Percentiles rank a stretch among this genome's conserved stretches.
phyloP scores from a whole-genome alignment of 2,888 invertebrate genomes.

The Brenthis hecate region DNA sequence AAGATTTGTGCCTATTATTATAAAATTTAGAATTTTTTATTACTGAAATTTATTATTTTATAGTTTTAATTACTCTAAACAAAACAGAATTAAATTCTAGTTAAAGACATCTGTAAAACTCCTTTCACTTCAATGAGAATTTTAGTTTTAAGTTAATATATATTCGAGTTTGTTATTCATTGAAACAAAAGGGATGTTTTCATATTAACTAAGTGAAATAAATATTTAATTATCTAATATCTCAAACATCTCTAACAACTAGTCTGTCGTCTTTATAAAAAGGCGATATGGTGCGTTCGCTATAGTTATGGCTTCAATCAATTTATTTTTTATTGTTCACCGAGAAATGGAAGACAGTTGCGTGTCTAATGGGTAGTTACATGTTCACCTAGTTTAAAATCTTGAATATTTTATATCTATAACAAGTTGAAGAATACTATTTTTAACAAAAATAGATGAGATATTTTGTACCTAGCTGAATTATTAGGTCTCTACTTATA shows the following conservation, averaged over 20 bases:
- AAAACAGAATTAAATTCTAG: background rate
- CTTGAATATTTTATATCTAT: background rate
- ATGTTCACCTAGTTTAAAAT: no score
- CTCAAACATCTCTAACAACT: background rate
- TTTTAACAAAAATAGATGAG: no score
- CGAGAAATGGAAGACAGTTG: background rate
- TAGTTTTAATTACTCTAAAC: background rate
- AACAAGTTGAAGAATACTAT: no score
- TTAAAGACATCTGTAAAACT: background rate
- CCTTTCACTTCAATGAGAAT: no score
- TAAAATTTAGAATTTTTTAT: background rate
- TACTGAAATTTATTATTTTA: background rate
- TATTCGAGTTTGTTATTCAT: no score
- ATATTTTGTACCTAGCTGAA: no score
- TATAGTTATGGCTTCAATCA: background rate
- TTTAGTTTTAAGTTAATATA: no score
- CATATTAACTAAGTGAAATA: no score
- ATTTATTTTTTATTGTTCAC: slow-evolving; percentile 4
- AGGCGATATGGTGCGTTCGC: background rate
- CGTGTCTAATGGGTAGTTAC: no score
- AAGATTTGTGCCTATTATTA: background rate
- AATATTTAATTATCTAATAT: background rate
- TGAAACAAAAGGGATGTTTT: no score
- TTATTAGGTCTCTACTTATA: no score
- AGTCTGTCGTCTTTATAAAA: slow-evolving; percentile 9